phyloP scores from a whole-genome alignment of 2,888 invertebrate species.

The Apamea sordens region DNA sequence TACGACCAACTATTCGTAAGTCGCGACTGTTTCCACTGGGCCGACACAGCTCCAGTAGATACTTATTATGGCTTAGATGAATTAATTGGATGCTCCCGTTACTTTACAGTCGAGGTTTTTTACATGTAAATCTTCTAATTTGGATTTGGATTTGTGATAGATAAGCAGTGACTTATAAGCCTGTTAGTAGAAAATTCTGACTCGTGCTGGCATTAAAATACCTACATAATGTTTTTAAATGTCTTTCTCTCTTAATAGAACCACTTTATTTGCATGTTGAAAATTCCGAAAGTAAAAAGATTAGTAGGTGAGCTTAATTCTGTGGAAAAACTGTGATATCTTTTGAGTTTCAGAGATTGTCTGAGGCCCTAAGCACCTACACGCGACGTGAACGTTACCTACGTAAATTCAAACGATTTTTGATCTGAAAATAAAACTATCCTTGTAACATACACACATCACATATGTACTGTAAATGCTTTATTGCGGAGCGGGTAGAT shows the following conservation, averaged over 20 bases:
- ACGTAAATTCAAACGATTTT: not conserved
- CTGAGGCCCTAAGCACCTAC: not conserved
- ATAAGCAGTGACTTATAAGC: not conserved
- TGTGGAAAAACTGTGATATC: not conserved
- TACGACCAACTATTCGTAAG: not conserved
- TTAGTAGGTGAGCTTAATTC: not conserved
- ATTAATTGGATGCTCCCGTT: slow-evolving; percentile 58
- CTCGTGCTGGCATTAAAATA: not conserved
- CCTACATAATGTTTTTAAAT: not conserved
- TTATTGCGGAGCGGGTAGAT: not conserved
- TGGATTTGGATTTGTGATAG: not conserved
- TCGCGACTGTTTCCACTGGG: too few relatives aligned
- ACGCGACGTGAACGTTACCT: not conserved
- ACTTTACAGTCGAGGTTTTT: not conserved
- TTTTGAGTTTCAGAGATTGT: not conserved
- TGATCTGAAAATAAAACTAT: too few relatives aligned
- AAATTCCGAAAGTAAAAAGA: not conserved
- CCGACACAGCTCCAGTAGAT: slow-evolving; percentile 3
- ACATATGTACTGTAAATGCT: too few relatives aligned
- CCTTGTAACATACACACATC: too few relatives aligned
- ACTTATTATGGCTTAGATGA: slow-evolving; percentile 59
- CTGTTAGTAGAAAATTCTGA: not conserved
- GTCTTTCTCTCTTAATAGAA: not conserved
- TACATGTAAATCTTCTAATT: slow-evolving; percentile 7
- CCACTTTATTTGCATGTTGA: not conserved